A percentile compares a stretch with the other conserved stretches of the same genome.
These are phyloP conservation scores for Anastrepha ludens DNA, from an alignment of 1,140 invertebrate genomes.

Conservation along the genomic window DNA sequence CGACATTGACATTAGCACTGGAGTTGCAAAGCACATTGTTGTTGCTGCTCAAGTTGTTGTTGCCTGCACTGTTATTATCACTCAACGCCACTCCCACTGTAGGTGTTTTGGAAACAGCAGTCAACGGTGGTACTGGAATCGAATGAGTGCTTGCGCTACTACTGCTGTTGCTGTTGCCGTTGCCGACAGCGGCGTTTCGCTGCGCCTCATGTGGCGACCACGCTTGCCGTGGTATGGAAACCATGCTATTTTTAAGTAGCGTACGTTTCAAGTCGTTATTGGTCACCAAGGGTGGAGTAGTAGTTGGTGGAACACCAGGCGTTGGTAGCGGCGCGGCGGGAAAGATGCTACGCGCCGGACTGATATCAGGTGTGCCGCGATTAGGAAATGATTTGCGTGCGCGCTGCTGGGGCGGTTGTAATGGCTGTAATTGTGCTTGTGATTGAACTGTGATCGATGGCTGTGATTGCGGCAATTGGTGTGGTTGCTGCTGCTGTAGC, in stretches of 20 bases:
- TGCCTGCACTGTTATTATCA: not conserved
- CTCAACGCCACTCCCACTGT: not conserved
- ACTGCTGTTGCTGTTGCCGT: not conserved
- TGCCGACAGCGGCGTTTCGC: not conserved
- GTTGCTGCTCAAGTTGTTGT: not conserved
- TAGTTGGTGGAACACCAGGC: slow-evolving; percentile 1
- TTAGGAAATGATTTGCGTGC: slow-evolving; percentile 67
- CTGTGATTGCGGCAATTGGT: slow-evolving; percentile 37
- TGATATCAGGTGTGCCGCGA: not conserved
- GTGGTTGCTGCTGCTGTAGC: not conserved
- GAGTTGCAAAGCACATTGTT: not conserved
- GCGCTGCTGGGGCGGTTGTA: slow-evolving; percentile 35
- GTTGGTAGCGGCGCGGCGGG: not conserved
- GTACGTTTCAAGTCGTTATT: slow-evolving; percentile 48
- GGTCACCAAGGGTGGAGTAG: not conserved
- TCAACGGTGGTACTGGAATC: slow-evolving; percentile 67
- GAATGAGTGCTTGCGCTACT: slow-evolving; percentile 53
- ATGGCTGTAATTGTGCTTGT: not conserved
- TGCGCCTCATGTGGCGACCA: slow-evolving; percentile 54
- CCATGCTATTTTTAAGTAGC: slow-evolving; percentile 65
- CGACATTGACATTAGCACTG: slow-evolving; percentile 7
- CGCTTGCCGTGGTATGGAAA: slow-evolving; percentile 65
- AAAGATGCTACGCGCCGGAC: slow-evolving; percentile 11
- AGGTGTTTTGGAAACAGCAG: slow-evolving; percentile 61
- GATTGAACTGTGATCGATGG: not conserved